These are phyloP conservation scores for Drosophila flavopinicola DNA, from an alignment of 2,888 invertebrate species.

Conservation along the genomic window DNA sequence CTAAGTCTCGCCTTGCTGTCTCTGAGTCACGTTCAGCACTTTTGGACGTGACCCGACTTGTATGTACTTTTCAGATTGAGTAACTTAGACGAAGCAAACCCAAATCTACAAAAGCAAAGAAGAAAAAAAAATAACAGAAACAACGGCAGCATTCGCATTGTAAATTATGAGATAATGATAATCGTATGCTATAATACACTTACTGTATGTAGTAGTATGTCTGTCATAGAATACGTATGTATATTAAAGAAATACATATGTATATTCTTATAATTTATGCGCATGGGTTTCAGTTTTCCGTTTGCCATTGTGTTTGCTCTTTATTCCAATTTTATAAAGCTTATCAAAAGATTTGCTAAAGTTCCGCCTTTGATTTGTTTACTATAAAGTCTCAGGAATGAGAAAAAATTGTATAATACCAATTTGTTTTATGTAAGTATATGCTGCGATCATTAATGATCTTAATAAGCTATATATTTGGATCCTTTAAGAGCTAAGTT, in stretches of 20 bases:
- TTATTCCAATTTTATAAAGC: neutral
- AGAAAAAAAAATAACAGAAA: slow-evolving; percentile 8
- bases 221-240: slow-evolving; percentile 1
- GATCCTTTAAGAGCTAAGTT: no score
- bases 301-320: neutral
- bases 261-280: slow-evolving; percentile 10
- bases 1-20: neutral
- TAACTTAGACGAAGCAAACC: slow-evolving; percentile 17
- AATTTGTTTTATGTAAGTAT: no score
- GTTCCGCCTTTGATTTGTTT: neutral
- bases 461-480: no score
- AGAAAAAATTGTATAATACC: no score
- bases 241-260: neutral
- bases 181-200: slow-evolving; percentile 2
- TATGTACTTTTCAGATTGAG: slow-evolving; percentile 16
- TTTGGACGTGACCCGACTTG: slow-evolving; percentile 27
- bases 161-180: slow-evolving; percentile 31
- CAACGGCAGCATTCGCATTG: slow-evolving; percentile 21
- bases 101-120: neutral
- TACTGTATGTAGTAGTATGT: no score
- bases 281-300: neutral
- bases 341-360: neutral
- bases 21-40: slow-evolving; percentile 41
- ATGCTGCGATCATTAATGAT: no score
- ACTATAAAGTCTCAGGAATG: no score